Base-by-base conservation (phyloP, 1,140 invertebrate genomes). In the Coenobita brevimanus region DNA sequence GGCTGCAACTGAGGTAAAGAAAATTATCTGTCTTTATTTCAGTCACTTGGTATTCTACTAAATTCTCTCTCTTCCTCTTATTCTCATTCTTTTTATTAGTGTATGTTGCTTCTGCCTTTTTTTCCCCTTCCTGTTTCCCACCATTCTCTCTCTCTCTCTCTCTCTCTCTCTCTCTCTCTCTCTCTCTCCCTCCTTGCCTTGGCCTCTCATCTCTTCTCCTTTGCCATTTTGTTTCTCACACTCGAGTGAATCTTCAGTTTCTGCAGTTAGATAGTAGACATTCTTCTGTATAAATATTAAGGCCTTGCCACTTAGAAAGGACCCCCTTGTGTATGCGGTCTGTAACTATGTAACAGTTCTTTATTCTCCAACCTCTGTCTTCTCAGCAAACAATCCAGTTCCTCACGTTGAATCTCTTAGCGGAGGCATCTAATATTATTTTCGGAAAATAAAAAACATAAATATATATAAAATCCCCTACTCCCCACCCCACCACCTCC, bases 401-500 rank as follows among this genome's bases (percentile, higher is more conserved):
- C 46, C 17, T 50, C 46, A 24, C 54, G 82, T 60, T 46, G 57
- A 36, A 46, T 8, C 71, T 54, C 60, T 85, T 76, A 85, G 54
- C 82, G 21, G 54, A 27, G n/a, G 54, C 30, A 85, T 85, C 69
- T 85, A 76, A 85, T 85, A 85, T 64, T 76, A 85, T 85, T 85
- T 85, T 64, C 30, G 27, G 76, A 71, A 85, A 85, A 76, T 85
- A n/a, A n/a, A n/a, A n/a, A n/a, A n/a, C n/a, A n/a, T n/a, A n/a
- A n/a, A n/a, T n/a, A n/a, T n/a, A n/a, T n/a, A n/a, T n/a, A n/a
- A n/a, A n/a, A n/a, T n/a, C n/a, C n/a, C n/a, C n/a, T n/a, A n/a
- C 17, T 17, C 27, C 33, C 27, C 67, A 17, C 67, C 27, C 67
- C 17, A 50, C 46, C 46, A 50, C 46, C 46, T 50, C 46, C 46